Evolutionary conservation across 2,888 invertebrate genomes (phyloP).

Genomic region (Morpho helenor): DNA sequence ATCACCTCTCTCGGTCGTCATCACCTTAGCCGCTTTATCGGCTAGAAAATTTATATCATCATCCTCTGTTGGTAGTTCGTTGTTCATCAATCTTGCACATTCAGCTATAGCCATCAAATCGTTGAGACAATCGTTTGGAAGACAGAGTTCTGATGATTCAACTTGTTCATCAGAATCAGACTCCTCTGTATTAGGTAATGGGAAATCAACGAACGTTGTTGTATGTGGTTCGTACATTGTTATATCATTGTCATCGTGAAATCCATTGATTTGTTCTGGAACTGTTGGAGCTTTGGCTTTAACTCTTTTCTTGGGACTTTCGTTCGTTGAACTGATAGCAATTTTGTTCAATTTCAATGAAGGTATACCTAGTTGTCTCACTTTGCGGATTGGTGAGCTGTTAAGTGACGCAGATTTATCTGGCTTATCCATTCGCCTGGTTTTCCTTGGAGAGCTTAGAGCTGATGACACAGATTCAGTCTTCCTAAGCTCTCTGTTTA

Average conservation of each 20-base stretch:
- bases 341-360: constrained; percentile 49
- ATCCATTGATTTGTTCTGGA: constrained; percentile 48
- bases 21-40: constrained; percentile 66
- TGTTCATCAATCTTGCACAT: constrained; percentile 51
- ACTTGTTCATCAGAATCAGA: constrained; percentile 66
- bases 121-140: constrained; percentile 68
- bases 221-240: constrained; percentile 74
- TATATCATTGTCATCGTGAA: constrained; percentile 59
- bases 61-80: constrained; percentile 50
- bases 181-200: constrained; percentile 59
- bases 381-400: constrained; percentile 71
- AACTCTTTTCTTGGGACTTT: constrained; percentile 61
- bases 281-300: constrained; percentile 51
- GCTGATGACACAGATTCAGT: constrained; percentile 57
- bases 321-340: constrained; percentile 56
- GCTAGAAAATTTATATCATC: constrained; percentile 65
- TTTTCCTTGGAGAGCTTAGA: constrained; percentile 67
- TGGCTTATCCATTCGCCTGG: constrained; percentile 65
- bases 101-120: constrained; percentile 68
- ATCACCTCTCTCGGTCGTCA: constrained; percentile 62
- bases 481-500: constrained; percentile 61
- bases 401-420: constrained; percentile 69
- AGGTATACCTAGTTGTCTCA: constrained; percentile 60
- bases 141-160: constrained; percentile 63
- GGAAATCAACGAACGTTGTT: constrained; percentile 61